These are phyloP conservation scores for Acrocephalus scirpaceus DNA, from an alignment of 2,797 vertebrate species.

Conservation along the genomic window DNA sequence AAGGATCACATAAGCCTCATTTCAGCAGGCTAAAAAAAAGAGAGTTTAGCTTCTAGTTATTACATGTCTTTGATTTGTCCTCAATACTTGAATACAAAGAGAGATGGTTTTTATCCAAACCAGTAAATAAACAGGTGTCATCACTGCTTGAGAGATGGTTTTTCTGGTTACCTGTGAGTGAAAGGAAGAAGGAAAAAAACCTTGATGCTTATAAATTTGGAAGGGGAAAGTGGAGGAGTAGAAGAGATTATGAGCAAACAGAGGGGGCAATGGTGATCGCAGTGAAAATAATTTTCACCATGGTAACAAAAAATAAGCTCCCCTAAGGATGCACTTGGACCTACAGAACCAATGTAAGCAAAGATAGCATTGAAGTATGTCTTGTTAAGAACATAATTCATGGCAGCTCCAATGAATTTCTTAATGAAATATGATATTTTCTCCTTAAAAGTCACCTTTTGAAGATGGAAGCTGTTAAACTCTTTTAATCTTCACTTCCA, in stretches of 20 bases:
- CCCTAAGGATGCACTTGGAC: conserved; percentile 9
- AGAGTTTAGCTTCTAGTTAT: neutral
- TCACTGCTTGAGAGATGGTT: neutral
- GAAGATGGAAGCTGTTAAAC: conserved; percentile 11
- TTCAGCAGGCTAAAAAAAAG: neutral
- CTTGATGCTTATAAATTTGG: neutral
- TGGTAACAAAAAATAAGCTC: conserved; percentile 52
- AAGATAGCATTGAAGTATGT: neutral
- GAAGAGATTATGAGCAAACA: conserved; percentile 34
- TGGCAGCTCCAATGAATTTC: neutral
- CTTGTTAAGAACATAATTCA: conserved; percentile 11
- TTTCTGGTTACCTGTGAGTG: neutral
- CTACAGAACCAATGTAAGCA: neutral
- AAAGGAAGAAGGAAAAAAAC: neutral
- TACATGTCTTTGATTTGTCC: neutral
- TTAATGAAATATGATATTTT: neutral
- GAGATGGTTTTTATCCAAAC: neutral
- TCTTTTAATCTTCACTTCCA: conserved; percentile 18
- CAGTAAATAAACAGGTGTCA: conserved; percentile 10
- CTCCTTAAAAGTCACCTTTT: conserved; percentile 21
- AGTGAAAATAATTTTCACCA: conserved; percentile 52
- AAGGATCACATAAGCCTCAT: conserved; percentile 45
- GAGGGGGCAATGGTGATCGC: conserved; percentile 27
- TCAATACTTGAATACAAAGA: neutral
- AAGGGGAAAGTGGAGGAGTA: conserved; percentile 19